Base-by-base conservation (phyloP, 2,888 invertebrate species). In the Strigamia maritima region DNA sequence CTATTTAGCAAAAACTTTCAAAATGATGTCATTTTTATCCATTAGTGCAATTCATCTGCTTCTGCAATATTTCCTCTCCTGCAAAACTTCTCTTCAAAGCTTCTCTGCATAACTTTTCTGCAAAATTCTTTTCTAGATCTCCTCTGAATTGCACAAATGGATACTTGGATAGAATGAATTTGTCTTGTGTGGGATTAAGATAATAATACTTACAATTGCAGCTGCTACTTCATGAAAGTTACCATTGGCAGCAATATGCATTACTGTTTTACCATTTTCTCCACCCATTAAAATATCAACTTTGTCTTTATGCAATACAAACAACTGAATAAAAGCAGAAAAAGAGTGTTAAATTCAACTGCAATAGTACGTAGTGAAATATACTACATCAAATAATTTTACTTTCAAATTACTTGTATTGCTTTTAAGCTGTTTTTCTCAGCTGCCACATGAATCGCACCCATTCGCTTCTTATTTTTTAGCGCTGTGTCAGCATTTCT, bases 191-290 rank as follows among this genome's bases (percentile, higher is more conserved):
- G 35, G 35, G 6, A n/a, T n/a, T 35, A 35, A 8, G 35, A 6
- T 10, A 35, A 54, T 54, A 44, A 77, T 70, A 81, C 85, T 82
- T 89, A 95, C 95, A 89, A 95, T 87, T 82, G 93, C 90, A 84
- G 91, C 89, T 16, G 94, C 94, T 85, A 94, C 93, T 83, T 92
- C 90, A 81, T 92, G 93, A 84, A 92, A 91, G 85, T 95, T 94
- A 83, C 92, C 91, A 79, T 93, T 93, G 6, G 94, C 94, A 0
- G 94, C 94, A 81, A 94, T 89, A 84, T 95, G 95, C 0, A 95
- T 88, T 0, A 94, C 93, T 0, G 93, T 93, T 31, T 92, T 88
- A 0, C 94, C 94, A 82, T 92, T 92, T 83, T 91, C 92, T 0
- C 94, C 94, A 0, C 92, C 92, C 82, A 92, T 89, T 82, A 93